Conservation (phyloP, 2,113 vertebrate genomes). For the Brachypteracias leptosomus region DNA sequence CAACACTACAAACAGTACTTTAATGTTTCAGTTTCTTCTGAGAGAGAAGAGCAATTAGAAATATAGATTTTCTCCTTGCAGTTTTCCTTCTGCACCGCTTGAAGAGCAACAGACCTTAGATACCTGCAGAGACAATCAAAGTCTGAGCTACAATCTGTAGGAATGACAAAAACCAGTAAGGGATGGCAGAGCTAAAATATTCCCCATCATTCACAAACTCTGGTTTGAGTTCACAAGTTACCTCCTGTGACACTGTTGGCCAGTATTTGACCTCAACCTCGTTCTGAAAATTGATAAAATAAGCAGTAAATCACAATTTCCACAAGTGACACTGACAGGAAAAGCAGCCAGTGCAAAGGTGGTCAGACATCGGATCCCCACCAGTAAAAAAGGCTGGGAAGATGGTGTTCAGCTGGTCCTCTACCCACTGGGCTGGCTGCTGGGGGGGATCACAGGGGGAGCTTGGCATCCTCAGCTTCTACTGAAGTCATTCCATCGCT, state of each 20-base stretch:
- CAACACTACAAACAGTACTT: neutral
- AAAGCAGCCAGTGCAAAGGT: neutral
- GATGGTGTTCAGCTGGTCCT: neutral
- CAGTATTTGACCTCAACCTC: neutral
- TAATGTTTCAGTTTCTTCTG: neutral
- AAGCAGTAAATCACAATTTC: neutral
- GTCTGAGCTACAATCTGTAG: neutral
- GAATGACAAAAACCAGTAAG: neutral
- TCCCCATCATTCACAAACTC: neutral
- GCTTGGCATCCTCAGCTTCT: neutral
- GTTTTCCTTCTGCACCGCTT: neutral
- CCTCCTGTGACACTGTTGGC: neutral
- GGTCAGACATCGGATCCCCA: neutral
- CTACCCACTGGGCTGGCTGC: neutral
- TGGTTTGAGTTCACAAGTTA: neutral
- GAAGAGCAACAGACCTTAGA: neutral
- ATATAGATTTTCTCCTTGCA: neutral
- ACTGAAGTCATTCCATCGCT: neutral
- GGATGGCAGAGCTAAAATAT: neutral
- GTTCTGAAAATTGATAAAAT: neutral
- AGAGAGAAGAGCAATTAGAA: neutral
- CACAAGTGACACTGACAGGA: neutral
- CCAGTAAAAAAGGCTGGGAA: neutral
- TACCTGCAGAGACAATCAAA: neutral
- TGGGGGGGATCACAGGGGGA: neutral